Conservation (phyloP, 2,797 vertebrate genomes). For the Falco naumanni region DNA sequence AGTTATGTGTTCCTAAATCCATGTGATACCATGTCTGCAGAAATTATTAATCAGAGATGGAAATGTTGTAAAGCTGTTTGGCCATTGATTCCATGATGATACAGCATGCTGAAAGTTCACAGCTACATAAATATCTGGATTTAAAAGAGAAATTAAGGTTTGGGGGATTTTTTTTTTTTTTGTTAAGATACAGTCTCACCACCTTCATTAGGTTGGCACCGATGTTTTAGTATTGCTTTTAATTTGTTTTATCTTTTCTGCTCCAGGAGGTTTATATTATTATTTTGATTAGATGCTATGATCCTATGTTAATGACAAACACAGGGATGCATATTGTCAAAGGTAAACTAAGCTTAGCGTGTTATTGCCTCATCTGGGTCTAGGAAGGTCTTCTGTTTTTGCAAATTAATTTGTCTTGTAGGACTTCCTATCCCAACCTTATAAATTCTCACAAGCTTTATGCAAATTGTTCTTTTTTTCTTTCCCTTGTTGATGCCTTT, state of each 20-base stretch:
- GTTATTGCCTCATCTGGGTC: neutral
- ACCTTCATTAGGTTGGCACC: neutral
- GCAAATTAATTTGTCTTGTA: neutral
- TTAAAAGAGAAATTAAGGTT: neutral
- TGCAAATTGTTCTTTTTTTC: rapidly evolving
- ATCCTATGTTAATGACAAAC: neutral
- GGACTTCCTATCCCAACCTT: neutral
- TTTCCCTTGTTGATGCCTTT: neutral
- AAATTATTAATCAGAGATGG: neutral
- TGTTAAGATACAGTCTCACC: neutral
- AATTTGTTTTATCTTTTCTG: neutral
- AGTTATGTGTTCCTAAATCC: neutral
- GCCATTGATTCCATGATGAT: neutral
- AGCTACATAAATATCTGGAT: neutral
- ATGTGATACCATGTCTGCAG: neutral
- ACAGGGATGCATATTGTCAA: neutral
- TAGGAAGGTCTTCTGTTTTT: neutral
- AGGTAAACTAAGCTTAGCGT: neutral
- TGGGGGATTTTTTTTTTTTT: neutral
- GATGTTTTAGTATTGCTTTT: neutral
- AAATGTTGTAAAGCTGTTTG: neutral
- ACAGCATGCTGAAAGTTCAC: neutral
- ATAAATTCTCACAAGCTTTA: neutral
- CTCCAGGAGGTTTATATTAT: neutral
- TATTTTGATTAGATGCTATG: neutral